Base-by-base conservation (phyloP, 2,888 invertebrate species). In the Cheilosia impressa region DNA sequence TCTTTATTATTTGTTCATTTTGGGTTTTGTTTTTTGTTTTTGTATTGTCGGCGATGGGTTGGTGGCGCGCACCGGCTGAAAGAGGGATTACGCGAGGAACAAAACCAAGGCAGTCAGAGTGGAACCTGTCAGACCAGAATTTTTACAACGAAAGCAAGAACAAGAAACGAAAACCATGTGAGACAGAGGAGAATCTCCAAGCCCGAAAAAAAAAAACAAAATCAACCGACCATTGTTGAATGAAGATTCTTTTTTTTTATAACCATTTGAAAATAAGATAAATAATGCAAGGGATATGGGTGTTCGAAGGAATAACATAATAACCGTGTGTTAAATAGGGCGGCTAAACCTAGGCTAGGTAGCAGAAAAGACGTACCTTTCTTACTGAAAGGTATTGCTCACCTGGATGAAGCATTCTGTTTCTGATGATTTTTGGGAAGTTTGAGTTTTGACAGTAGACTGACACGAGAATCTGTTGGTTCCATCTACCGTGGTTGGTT, bases 41-140 rank as follows among this genome's bases (percentile, higher is more conserved):
- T 38, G 3, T 10, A 13, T 4, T 13, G 34, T 34, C 34, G 2
- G 9, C 2, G 31, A 6, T 17, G 66, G 22, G 60, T 13, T 72
- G 55, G 27, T 31, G 68, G 50, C 55, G 73, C 43, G 63, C 80
- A 80, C 84, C 79, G 84, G 80, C 84, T 65, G 41, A 80, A 71
- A 79, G 76, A 68, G 71, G 63, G 81, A 73, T 71, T 75, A 13
- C 13, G 13, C 10, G 38, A 72, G 57, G 84, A 84, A 80, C 62
- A 63, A 62, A 45, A 60, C 82, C 82, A 80, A 75, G 81, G 68
- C 63, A 85, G 85, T 85, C 85, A 85, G 85, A 81, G 81, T 85
- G 85, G 85, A 85, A 85, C 85, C 85, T 77, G 85, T 85, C 85
- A 81, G 85, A 85, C 85, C 66, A 81, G 85, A 85, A 81, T 76